These are phyloP conservation scores for Catotricha subobsoleta DNA, from an alignment of 2,888 invertebrate genomes.

Conservation along the genomic window DNA sequence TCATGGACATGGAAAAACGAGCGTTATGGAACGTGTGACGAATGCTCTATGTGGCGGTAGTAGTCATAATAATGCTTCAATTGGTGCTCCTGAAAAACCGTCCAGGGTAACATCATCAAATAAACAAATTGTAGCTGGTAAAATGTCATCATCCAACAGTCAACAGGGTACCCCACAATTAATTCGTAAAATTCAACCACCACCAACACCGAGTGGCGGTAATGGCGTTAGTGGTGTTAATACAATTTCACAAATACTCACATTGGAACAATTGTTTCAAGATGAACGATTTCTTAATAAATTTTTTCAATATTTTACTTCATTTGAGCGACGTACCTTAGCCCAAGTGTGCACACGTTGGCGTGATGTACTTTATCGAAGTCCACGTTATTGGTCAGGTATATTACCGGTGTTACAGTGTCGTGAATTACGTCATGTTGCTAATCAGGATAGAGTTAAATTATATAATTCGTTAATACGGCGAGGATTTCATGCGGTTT, in stretches of 20 bases:
- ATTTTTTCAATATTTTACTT: conserved; percentile 68
- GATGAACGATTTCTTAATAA: conserved; percentile 71
- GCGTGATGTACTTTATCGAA: conserved; percentile 75
- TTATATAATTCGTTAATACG: conserved; percentile 66
- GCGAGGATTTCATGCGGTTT: conserved; percentile 71
- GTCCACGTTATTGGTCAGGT: conserved; percentile 75
- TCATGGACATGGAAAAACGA: conserved; percentile 35
- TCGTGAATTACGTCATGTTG: conserved; percentile 52
- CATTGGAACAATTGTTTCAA: conserved; percentile 57
- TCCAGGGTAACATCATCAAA: conserved; percentile 24
- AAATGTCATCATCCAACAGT: conserved; percentile 12
- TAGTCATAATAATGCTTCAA: conserved; percentile 21
- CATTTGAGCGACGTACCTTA: conserved; percentile 57
- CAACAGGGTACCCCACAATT: conserved; percentile 24
- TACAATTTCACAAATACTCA: conserved; percentile 33
- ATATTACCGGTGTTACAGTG: conserved; percentile 72
- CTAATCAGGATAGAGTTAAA: conserved; percentile 36
- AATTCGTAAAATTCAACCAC: conserved; percentile 25
- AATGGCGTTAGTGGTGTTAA: conserved; percentile 10
- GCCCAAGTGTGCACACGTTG: conserved; percentile 75
- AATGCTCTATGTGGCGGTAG: conserved; percentile 57
- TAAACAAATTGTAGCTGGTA: conserved; percentile 15
- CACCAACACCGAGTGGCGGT: conserved; percentile 3
- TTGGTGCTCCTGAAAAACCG: conserved; percentile 32
- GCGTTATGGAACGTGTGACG: conserved; percentile 75